Evolutionary conservation across 2,888 invertebrate species (phyloP), one percentile per base, ranked within the genome.

Genomic region (Mythimna albipuncta): DNA sequence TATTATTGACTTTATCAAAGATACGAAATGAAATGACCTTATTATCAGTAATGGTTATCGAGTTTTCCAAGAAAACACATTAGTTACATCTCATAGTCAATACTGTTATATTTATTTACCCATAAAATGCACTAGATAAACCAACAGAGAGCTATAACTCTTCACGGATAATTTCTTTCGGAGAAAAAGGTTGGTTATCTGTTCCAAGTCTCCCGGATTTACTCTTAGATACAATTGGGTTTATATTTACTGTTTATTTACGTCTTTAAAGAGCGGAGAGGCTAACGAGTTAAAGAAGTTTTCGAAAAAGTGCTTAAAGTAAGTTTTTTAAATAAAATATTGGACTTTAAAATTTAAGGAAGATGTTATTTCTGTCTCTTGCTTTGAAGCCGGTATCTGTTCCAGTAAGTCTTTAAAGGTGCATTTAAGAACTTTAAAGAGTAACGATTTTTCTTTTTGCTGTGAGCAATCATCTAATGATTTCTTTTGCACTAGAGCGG

Each of bases 231-330:
- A 69, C 69, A 75, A 83, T 69, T 69, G 55, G 75, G 69, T 72
- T 72, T 72, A 75, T 72, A 74, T 79, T 75, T 82, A 71, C 72
- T 64, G 76, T 66, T 83, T 82, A 83, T 77, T 83, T 72, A 61
- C 58, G 58, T 68, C 59, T 68, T 52, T 66, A 70, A 54, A 7
- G 32, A 71, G 65, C 69, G 67, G 26, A 64, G 35, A 68, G 26
- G 32, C 69, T 72, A 83, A 83, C 71, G 59, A 82, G 75, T 68
- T 75, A 35, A 57, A 76, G 62, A 66, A 79, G 47, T 79, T 72
- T 13, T 26, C 21, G 44, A 63, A 57, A 69, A 71, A 67, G 66
- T 50, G 52, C 26, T 74, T 72, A 32, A 59, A 64, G 58, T 66
- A 55, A 55, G 64, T n/a, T 59, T 65, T 75, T 47, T 66, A 13